Evolutionary conservation across 2,888 invertebrate species (phyloP).

Genomic region (Belgica antarctica): DNA sequence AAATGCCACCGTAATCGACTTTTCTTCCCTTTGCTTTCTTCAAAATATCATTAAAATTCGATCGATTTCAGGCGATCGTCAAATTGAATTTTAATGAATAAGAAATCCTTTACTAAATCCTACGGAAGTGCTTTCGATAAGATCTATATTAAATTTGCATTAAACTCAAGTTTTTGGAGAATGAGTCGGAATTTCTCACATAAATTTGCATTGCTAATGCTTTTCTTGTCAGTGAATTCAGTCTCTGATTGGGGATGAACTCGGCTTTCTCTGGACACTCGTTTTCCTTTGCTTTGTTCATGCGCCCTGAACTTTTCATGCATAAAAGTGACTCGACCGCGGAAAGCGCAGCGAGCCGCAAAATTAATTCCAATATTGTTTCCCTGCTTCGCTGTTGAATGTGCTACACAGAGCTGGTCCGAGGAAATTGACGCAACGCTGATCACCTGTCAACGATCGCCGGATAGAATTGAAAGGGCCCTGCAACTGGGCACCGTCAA

Average conservation of each 20-base stretch:
- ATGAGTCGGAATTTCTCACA: neutral
- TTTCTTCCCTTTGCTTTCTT: too few relatives aligned
- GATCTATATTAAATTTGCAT: constrained; percentile 9
- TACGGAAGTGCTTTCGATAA: too few relatives aligned
- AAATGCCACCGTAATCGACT: too few relatives aligned
- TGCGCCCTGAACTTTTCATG: constrained; percentile 9
- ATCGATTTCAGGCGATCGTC: too few relatives aligned
- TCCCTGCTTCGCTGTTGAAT: neutral
- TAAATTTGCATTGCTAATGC: neutral
- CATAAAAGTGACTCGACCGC: constrained; percentile 41
- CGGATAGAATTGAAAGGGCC: too few relatives aligned
- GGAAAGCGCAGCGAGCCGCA: constrained; percentile 37
- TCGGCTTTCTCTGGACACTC: neutral
- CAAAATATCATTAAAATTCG: too few relatives aligned
- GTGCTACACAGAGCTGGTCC: neutral
- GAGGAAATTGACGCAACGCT: neutral
- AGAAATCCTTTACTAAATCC: too few relatives aligned
- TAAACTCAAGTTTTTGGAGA: neutral
- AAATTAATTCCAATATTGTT: constrained; percentile 44
- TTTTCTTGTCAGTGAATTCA: neutral
- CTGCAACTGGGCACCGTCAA: too few relatives aligned
- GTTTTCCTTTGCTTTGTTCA: constrained; percentile 18
- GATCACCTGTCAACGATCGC: too few relatives aligned
- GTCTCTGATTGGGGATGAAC: constrained; percentile 28
- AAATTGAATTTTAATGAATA: too few relatives aligned